Base-by-base conservation (phyloP, 2,113 vertebrate species). In the Melospiza georgiana region DNA sequence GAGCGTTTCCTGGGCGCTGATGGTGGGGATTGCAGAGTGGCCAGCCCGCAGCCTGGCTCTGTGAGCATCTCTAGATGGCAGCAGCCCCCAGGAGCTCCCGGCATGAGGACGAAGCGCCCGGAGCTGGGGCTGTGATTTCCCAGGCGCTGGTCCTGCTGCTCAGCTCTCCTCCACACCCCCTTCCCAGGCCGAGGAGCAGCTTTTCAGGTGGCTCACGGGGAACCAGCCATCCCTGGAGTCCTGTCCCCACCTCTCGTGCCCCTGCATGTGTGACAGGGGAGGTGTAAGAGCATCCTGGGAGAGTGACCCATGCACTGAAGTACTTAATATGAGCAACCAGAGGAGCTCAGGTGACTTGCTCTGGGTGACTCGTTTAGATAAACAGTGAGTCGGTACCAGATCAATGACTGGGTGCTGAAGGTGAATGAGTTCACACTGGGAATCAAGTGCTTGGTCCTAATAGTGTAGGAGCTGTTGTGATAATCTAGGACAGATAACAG, bases 61-160 rank as follows among this genome's bases (percentile, higher is more conserved):
- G 6, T 3, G 61, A 88, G 79, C 82, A 95, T 91, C 95, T 96
- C 90, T 96, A 94, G 94, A 68, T 97, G 96, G 96, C 94, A 96
- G 94, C 94, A 96, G 85, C 88, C 92, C 94, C 90, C 94, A 92
- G 93, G 90, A 95, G 93, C 93, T 95, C 81, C 54, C 69, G 54
- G 74, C 71, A 23, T 65, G 49, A 6, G 65, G 63, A 48, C 14
- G 1, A 2, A 6, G 39, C n/a, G 54, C 54, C 44, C 2, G 19
- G 41, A 57, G 55, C 21, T 37, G 84, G 28, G 80, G 51, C n/a
- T 41, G n/a, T 6, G 68, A 12, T 96, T 91, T 89, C 68, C 44
- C 20, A 48, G 48, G 27, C 62, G 59, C 78, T 18, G 57, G 17
- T 87, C 48, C 33, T n/a, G 20, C 62, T 68, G 68, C 61, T 87